Evolutionary conservation across 2,888 invertebrate genomes (phyloP).

Genomic region (Lordiphosa fenestrarum): DNA sequence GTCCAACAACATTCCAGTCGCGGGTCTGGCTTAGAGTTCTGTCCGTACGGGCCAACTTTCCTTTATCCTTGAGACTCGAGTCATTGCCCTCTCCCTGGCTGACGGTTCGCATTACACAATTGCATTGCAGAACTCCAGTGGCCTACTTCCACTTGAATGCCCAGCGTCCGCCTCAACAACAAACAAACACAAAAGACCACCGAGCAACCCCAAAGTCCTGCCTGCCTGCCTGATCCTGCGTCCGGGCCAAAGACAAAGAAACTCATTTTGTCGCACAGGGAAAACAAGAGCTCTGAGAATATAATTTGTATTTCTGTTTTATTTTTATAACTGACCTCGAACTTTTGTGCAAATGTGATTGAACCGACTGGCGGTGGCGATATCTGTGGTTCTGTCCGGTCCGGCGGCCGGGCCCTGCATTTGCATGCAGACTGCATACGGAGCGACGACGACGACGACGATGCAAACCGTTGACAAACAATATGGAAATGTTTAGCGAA

Average conservation of each 20-base stretch:
- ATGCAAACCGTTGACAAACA: constrained; percentile 55
- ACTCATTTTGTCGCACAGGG: constrained; percentile 67
- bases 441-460: constrained; percentile 14
- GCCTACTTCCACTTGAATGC: constrained; percentile 70
- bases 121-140: constrained; percentile 62
- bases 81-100: constrained; percentile 52
- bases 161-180: constrained; percentile 41
- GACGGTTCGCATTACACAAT: constrained; percentile 62
- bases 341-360: constrained; percentile 78
- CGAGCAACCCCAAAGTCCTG: constrained; percentile 32
- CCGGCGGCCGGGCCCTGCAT: constrained; percentile 25
- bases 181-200: constrained; percentile 32
- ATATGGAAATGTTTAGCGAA: constrained; percentile 60
- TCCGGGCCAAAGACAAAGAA: constrained; percentile 59
- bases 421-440: constrained; percentile 75
- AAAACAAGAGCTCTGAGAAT: constrained; percentile 44
- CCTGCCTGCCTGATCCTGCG: constrained; percentile 38
- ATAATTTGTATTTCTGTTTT: constrained; percentile 25
- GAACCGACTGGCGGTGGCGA: constrained; percentile 70
- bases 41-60: constrained; percentile 31
- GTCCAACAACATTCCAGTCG: constrained; percentile 70
- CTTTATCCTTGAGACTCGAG: constrained; percentile 63
- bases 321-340: constrained; percentile 78
- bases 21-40: constrained; percentile 15
- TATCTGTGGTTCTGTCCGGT: constrained; percentile 51